A percentile compares a stretch with the other conserved stretches of the same genome.
phyloP scores from a whole-genome alignment of 2,888 invertebrate genomes.

The Lamproptera curius region DNA sequence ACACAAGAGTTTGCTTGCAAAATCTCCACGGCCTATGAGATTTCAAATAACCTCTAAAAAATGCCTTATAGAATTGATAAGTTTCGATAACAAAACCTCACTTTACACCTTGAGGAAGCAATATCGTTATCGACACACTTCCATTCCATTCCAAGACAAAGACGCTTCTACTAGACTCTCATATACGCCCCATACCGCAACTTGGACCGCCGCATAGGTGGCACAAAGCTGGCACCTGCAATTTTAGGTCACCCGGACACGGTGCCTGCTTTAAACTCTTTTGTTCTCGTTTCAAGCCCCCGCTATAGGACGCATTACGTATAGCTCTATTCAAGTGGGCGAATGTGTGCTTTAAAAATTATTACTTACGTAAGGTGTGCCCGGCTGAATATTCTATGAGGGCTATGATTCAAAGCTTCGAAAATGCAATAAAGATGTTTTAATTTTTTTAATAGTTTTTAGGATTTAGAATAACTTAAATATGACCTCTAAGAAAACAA shows the following conservation, averaged over 20 bases:
- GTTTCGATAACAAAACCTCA: background rate
- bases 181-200: conserved; percentile 4
- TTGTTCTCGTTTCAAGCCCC: conserved; percentile 35
- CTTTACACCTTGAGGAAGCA: conserved; percentile 5
- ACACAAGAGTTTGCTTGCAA: background rate
- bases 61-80: background rate
- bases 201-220: conserved; percentile 25
- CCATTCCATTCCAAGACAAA: too few relatives aligned
- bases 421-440: too few relatives aligned
- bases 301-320: conserved; percentile 12
- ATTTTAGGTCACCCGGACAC: conserved; percentile 67
- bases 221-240: conserved; percentile 56
- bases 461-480: too few relatives aligned
- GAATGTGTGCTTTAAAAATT: background rate
- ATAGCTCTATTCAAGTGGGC: conserved; percentile 1
- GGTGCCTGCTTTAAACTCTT: conserved; percentile 42
- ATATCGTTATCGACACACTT: background rate
- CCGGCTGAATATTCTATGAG: too few relatives aligned
- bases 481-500: too few relatives aligned
- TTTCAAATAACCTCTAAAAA: background rate
- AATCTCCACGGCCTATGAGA: background rate
- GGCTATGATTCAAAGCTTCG: too few relatives aligned
- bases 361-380: background rate
- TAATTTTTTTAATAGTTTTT: too few relatives aligned
- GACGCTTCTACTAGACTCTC: background rate